phyloP scores from a whole-genome alignment of 2,888 invertebrate species.

The Strigamia crassipes region DNA sequence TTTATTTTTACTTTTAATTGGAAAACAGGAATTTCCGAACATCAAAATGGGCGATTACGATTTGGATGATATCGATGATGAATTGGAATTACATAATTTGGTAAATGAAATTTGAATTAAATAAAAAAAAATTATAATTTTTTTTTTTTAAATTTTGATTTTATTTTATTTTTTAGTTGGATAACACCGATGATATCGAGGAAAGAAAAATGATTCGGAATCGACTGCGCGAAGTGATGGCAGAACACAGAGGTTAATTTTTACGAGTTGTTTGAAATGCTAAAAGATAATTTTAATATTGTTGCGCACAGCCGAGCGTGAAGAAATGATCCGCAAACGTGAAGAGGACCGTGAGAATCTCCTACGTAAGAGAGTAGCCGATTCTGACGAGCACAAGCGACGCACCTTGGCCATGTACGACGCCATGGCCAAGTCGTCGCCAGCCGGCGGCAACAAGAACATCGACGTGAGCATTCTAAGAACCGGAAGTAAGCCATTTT shows the following conservation, averaged over 20 bases:
- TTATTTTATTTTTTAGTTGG: constrained; percentile 66
- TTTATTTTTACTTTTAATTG: neutral
- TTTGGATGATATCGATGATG: constrained; percentile 51
- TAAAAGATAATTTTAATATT: neutral
- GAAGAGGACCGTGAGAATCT: constrained; percentile 53
- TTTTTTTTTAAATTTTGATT: neutral
- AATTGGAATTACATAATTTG: constrained; percentile 51
- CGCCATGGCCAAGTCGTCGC: constrained; percentile 55
- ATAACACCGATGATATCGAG: constrained; percentile 83
- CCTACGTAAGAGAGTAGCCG: constrained; percentile 53
- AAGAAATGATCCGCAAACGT: constrained; percentile 52
- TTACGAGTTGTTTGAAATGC: no score
- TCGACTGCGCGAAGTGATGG: constrained; percentile 80
- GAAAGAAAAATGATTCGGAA: constrained; percentile 80
- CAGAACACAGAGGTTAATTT: constrained; percentile 80
- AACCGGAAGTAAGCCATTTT: constrained; percentile 45
- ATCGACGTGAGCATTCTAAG: constrained; percentile 52
- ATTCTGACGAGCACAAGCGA: constrained; percentile 58
- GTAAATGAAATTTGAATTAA: constrained; percentile 47
- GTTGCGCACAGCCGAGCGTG: constrained; percentile 51
- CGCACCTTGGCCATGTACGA: constrained; percentile 57
- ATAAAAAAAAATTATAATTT: neutral
- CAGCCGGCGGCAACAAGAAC: constrained; percentile 53
- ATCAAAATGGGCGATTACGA: constrained; percentile 51
- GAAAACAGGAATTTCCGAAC: neutral